Conservation (phyloP, 2,888 invertebrate genomes). For the Phragmatobia fuliginosa region DNA sequence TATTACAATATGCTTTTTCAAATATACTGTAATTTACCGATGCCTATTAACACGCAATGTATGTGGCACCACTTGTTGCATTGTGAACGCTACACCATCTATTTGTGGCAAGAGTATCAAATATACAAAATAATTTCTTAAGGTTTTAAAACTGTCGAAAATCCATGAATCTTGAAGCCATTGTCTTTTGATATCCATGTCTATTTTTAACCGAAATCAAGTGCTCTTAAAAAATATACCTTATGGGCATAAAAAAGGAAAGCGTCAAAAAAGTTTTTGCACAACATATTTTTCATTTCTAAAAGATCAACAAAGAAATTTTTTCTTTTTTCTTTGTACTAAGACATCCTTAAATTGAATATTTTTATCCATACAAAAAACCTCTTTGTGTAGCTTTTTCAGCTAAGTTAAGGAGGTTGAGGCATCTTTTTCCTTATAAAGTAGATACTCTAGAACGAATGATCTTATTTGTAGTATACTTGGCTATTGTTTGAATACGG, state of each 20-base stretch:
- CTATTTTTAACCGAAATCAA: not conserved
- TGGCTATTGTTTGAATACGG: too few species aligned
- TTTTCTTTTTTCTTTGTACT: constrained; percentile 10
- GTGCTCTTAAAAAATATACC: not conserved
- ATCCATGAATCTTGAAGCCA: too few species aligned
- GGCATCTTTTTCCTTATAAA: not conserved
- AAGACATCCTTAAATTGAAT: constrained; percentile 12
- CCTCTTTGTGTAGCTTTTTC: constrained; percentile 12
- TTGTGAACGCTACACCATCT: not conserved
- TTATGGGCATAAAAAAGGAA: constrained; percentile 1
- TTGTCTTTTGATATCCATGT: not conserved
- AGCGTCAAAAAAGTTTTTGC: not conserved
- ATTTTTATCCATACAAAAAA: constrained; percentile 14
- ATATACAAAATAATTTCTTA: too few species aligned
- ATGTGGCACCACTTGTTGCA: too few species aligned
- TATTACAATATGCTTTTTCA: not conserved
- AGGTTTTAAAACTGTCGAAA: too few species aligned
- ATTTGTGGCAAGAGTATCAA: not conserved
- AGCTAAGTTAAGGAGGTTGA: not conserved
- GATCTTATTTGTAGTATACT: too few species aligned
- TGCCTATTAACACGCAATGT: too few species aligned
- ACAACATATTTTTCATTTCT: not conserved
- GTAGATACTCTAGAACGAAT: not conserved
- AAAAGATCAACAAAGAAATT: constrained; percentile 3
- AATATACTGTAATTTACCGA: not conserved